phyloP scores from a whole-genome alignment of 2,113 vertebrate species.

The Cyprinus carpio region DNA sequence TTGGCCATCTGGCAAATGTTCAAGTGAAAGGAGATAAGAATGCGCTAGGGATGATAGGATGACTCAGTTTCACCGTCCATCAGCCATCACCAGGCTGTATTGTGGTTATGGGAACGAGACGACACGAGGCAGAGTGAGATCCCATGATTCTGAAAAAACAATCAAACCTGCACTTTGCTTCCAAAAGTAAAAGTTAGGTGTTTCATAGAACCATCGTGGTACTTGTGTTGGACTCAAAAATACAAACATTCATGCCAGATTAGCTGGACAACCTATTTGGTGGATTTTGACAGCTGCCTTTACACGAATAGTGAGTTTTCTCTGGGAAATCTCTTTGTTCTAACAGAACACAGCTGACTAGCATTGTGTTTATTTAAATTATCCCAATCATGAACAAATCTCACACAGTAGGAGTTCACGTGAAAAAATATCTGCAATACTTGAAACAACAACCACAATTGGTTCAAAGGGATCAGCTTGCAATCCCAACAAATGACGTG shows the following conservation, averaged over 20 bases:
- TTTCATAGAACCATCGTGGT: not conserved
- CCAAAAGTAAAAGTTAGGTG: not conserved
- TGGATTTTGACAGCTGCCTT: not conserved
- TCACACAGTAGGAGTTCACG: not conserved
- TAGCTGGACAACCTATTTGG: not conserved
- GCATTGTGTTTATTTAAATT: conserved; percentile 1
- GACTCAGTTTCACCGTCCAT: conserved; percentile 55
- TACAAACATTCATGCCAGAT: not conserved
- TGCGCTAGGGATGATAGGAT: conserved; percentile 75
- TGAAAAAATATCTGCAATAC: not conserved
- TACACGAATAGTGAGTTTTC: not conserved
- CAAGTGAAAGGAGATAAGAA: conserved; percentile 76
- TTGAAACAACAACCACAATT: not conserved
- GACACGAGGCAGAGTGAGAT: not conserved
- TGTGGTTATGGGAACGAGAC: not conserved
- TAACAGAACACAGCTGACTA: not conserved
- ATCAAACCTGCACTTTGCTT: not conserved
- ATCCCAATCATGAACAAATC: not conserved
- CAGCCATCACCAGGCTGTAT: conserved; percentile 18
- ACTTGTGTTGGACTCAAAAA: not conserved
- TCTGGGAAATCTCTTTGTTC: not conserved
- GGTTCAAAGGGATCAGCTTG: not conserved
- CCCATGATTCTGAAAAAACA: not conserved
- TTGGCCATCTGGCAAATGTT: conserved; percentile 80
- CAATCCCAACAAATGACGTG: not conserved